Conservation (phyloP, 1,140 invertebrate genomes). For the Planococcus citri region DNA sequence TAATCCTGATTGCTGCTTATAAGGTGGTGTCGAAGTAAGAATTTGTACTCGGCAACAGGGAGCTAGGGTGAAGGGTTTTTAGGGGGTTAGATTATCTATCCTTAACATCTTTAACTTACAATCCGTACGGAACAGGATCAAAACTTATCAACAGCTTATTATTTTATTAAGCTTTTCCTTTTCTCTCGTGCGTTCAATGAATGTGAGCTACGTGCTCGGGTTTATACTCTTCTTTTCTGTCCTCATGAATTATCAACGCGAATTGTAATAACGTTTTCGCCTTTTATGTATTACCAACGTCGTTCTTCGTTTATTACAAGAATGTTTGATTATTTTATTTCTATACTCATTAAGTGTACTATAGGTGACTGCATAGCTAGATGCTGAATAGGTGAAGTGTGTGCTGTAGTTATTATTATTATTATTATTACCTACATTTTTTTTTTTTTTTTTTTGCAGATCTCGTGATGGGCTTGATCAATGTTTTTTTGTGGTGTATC, state of each 20-base stretch:
- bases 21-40: background rate
- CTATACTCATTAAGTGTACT: too few relatives aligned
- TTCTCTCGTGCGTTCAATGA: conserved; percentile 1
- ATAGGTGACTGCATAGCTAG: too few relatives aligned
- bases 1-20: conserved; percentile 18
- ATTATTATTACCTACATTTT: too few relatives aligned
- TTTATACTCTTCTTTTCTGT: conserved; percentile 1
- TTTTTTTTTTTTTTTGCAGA: too few relatives aligned
- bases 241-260: background rate
- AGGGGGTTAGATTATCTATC: conserved; percentile 17
- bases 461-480: too few relatives aligned
- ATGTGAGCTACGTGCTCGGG: background rate
- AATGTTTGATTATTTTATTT: background rate
- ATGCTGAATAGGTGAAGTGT: too few relatives aligned
- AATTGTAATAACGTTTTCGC: background rate
- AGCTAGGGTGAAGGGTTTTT: background rate
- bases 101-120: conserved; percentile 17
- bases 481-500: too few relatives aligned
- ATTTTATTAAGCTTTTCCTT: conserved; percentile 17
- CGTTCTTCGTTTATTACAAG: background rate
- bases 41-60: background rate
- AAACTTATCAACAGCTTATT: conserved; percentile 20
- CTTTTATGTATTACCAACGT: background rate
- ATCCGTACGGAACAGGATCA: conserved; percentile 17
- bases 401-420: too few relatives aligned